A percentile compares a stretch with the other conserved stretches of the same genome.
phyloP scores from a whole-genome alignment of 2,888 invertebrate genomes.

The Mesodorylaimus sp. region DNA sequence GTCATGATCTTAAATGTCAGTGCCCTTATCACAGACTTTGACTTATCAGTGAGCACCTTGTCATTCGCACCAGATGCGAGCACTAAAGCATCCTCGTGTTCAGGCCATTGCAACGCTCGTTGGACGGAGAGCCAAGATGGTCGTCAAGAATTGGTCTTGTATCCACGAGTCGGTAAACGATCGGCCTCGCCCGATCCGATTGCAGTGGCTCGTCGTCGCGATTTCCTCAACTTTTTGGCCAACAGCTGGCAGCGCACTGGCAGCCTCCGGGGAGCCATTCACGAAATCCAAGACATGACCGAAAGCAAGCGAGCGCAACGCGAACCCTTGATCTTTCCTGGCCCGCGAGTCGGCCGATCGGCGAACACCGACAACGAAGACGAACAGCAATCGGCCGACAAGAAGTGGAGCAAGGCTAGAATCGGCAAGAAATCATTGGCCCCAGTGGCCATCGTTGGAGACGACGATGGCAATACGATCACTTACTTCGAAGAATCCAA shows the following conservation, averaged over 20 bases:
- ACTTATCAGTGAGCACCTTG: no score
- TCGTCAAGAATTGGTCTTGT: not conserved
- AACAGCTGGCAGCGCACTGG: not conserved
- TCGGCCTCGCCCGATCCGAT: not conserved
- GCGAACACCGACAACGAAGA: not conserved
- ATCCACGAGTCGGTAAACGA: slow-evolving; percentile 1
- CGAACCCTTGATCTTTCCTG: not conserved
- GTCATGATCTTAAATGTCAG: no score
- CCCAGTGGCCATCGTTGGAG: not conserved
- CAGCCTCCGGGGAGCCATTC: not conserved
- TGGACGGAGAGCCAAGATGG: not conserved
- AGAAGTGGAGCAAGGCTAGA: not conserved
- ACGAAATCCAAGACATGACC: slow-evolving; percentile 8
- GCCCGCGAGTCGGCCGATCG: not conserved
- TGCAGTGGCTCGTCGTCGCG: not conserved
- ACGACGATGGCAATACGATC: not conserved
- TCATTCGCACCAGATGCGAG: no score
- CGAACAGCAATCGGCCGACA: not conserved
- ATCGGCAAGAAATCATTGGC: not conserved
- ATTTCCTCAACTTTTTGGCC: slow-evolving; percentile 4
- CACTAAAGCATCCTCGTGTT: no score
- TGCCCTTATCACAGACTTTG: no score
- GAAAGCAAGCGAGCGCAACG: not conserved
- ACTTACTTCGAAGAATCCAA: not conserved
- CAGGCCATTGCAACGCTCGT: not conserved